Conservation (phyloP, 1,140 invertebrate genomes). For the Bombus confusus region DNA sequence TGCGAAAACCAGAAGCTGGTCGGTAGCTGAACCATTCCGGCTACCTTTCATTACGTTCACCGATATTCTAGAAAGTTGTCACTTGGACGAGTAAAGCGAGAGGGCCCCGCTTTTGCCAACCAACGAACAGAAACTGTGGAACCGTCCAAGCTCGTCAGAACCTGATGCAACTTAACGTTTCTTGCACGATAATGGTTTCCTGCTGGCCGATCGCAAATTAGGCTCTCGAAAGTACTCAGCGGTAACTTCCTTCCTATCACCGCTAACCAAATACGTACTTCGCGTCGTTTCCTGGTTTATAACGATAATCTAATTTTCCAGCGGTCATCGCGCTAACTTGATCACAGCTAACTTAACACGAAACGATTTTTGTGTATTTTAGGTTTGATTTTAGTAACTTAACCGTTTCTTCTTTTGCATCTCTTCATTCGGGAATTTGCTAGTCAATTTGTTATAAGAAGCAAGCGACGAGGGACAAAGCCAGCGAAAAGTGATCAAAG, state of each 20-base stretch:
- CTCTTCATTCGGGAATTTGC: too few species aligned
- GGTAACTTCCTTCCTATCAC: conserved; percentile 44
- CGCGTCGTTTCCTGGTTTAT: conserved; percentile 2
- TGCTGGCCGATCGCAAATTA: conserved; percentile 33
- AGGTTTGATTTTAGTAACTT: neutral
- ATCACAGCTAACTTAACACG: neutral
- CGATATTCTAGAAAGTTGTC: conserved; percentile 55
- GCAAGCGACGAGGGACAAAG: too few species aligned
- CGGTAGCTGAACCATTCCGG: conserved; percentile 24
- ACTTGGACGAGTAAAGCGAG: conserved; percentile 19
- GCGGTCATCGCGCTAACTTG: neutral
- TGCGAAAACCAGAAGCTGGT: conserved; percentile 45
- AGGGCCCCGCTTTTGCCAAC: neutral
- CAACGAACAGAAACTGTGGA: conserved; percentile 9
- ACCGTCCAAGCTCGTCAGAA: conserved; percentile 3
- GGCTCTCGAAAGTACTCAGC: conserved; percentile 22
- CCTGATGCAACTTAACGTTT: conserved; percentile 50
- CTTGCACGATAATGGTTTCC: conserved; percentile 45
- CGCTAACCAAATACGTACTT: conserved; percentile 20
- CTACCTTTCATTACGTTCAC: conserved; percentile 55
- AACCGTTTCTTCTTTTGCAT: neutral
- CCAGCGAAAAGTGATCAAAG: too few species aligned
- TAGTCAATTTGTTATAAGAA: too few species aligned
- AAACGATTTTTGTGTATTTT: neutral
- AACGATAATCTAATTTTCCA: neutral